Evolutionary conservation across 2,888 invertebrate species (phyloP).

Genomic region (Andrena chrysosceles): DNA sequence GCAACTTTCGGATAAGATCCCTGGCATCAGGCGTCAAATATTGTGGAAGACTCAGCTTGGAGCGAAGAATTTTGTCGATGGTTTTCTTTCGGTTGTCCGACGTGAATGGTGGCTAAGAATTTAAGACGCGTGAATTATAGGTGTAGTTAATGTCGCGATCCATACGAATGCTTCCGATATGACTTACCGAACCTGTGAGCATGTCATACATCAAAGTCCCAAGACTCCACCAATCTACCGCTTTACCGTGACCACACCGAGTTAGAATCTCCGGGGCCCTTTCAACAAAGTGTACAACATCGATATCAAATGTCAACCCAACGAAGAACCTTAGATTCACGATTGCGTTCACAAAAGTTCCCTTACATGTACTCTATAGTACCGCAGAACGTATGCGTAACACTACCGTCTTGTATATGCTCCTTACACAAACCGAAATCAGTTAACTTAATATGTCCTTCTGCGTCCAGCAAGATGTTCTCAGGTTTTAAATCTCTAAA

Average conservation of each 20-base stretch:
- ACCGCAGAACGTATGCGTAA: conserved; percentile 99
- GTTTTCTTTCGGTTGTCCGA: conserved; percentile 99
- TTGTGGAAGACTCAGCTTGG: conserved; percentile 96
- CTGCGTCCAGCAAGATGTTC: conserved; percentile 97
- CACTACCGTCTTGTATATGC: conserved; percentile 90
- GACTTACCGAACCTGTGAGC: conserved; percentile 96
- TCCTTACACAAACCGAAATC: conserved; percentile 84
- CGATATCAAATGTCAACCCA: not conserved
- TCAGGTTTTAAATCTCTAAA: conserved; percentile 98
- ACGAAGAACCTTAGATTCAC: not conserved
- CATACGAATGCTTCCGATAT: not conserved
- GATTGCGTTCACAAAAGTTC: conserved; percentile 8
- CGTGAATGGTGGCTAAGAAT: conserved; percentile 96
- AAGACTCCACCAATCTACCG: conserved; percentile 99
- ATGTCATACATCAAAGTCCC: conserved; percentile 99
- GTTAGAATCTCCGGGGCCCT: conserved; percentile 99
- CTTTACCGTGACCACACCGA: conserved; percentile 98
- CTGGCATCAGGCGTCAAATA: conserved; percentile 98
- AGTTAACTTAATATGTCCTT: conserved; percentile 91
- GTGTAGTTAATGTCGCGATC: not conserved
- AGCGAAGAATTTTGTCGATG: conserved; percentile 99
- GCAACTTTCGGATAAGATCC: conserved; percentile 95
- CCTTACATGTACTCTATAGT: conserved; percentile 99
- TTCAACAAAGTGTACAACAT: conserved; percentile 1
- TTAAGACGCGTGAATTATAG: not conserved